These are phyloP conservation scores for Euthynnus affinis DNA, from an alignment of 2,797 vertebrate genomes.

Conservation along the genomic window DNA sequence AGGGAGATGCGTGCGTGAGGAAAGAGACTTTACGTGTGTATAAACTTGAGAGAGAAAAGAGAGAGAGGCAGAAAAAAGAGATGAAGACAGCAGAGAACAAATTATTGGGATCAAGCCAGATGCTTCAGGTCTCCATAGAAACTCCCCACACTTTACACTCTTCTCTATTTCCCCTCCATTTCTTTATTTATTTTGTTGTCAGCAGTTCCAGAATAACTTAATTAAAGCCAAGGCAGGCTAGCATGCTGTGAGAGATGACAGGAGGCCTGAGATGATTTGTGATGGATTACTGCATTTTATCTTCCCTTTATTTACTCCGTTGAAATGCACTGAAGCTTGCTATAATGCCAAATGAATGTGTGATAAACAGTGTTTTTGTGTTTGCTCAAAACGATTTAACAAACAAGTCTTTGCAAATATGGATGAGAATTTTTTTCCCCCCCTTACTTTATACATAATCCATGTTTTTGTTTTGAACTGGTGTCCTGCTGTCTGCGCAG, in stretches of 20 bases:
- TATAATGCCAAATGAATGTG: slow-evolving; percentile 81
- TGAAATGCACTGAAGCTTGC: slow-evolving; percentile 74
- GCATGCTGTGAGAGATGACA: slow-evolving; percentile 85
- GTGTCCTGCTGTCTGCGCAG: slow-evolving; percentile 77
- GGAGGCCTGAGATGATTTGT: slow-evolving; percentile 86
- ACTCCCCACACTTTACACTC: slow-evolving; percentile 82
- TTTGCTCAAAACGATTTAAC: slow-evolving; percentile 75
- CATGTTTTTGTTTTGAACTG: slow-evolving; percentile 79
- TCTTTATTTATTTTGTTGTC: slow-evolving; percentile 88
- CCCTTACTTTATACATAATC: slow-evolving; percentile 63
- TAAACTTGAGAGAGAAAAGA: slow-evolving; percentile 26
- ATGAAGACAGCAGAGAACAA: slow-evolving; percentile 74
- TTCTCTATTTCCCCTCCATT: slow-evolving; percentile 75
- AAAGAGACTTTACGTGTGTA: slow-evolving; percentile 22
- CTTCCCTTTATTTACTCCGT: slow-evolving; percentile 82
- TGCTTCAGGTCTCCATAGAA: slow-evolving; percentile 88
- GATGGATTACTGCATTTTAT: slow-evolving; percentile 86
- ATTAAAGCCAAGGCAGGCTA: slow-evolving; percentile 85
- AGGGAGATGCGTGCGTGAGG: slow-evolving; percentile 16
- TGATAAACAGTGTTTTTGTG: slow-evolving; percentile 75
- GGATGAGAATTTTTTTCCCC: slow-evolving; percentile 28
- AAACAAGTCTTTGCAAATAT: slow-evolving; percentile 76
- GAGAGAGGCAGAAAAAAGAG: slow-evolving; percentile 26
- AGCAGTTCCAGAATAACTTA: slow-evolving; percentile 87
- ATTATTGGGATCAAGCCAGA: slow-evolving; percentile 87